These are phyloP conservation scores for Platichthys flesus DNA, from an alignment of 2,113 vertebrate genomes.

Conservation along the genomic window DNA sequence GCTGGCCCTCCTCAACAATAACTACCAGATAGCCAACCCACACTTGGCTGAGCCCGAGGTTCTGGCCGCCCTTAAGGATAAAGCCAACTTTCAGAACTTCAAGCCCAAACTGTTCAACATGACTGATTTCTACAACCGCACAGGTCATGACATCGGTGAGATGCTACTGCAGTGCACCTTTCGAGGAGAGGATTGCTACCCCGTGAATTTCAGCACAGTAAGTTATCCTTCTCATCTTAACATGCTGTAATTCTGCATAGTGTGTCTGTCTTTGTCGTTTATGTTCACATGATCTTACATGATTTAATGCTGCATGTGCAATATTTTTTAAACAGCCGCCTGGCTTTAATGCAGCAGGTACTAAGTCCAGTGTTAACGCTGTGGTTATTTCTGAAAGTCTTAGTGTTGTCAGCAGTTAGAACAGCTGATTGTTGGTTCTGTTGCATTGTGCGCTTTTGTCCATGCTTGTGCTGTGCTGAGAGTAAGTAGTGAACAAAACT, in stretches of 20 bases:
- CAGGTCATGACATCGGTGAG: constrained; percentile 88
- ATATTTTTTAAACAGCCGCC: constrained; percentile 16
- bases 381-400: constrained; percentile 2
- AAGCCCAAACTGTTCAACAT: constrained; percentile 91
- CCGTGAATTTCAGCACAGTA: constrained; percentile 88
- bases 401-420: neutral
- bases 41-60: constrained; percentile 87
- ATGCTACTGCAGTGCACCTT: constrained; percentile 92
- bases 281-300: neutral
- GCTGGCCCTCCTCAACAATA: constrained; percentile 87
- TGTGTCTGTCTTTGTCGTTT: neutral
- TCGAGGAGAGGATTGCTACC: constrained; percentile 83
- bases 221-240: constrained; percentile 63
- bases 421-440: neutral
- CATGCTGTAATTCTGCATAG: constrained; percentile 20
- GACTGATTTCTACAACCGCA: constrained; percentile 92
- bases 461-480: constrained; percentile 2
- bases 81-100: constrained; percentile 89
- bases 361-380: neutral
- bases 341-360: constrained; percentile 13
- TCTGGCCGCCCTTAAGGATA: constrained; percentile 86
- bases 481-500: constrained; percentile 1
- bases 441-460: constrained; percentile 29
- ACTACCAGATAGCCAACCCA: constrained; percentile 86
- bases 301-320: constrained; percentile 18